Conservation (phyloP, 2,113 vertebrate genomes). For the Upupa epops region DNA sequence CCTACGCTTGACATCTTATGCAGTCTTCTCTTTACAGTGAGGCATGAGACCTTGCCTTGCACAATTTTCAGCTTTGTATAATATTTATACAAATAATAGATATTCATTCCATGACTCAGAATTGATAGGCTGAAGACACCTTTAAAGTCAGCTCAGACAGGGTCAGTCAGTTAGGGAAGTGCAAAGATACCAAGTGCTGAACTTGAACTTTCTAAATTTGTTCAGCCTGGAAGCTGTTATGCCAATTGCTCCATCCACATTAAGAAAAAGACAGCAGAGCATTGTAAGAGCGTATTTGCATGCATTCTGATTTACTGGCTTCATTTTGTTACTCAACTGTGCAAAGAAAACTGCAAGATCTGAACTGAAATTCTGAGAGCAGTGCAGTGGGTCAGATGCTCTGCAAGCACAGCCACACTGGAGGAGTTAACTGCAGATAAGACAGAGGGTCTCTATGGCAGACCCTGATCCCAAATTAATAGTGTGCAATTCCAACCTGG, state of each 20-base stretch:
- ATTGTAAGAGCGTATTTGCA: background rate
- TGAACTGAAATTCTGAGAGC: background rate
- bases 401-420: accelerated
- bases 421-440: background rate
- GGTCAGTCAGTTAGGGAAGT: background rate
- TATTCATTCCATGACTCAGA: background rate
- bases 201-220: background rate
- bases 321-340: background rate
- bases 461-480: background rate
- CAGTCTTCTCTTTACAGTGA: background rate
- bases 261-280: background rate
- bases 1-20: background rate
- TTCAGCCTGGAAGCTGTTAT: background rate
- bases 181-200: background rate
- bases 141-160: background rate
- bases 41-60: background rate
- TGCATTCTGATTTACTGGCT: background rate
- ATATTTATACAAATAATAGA: background rate
- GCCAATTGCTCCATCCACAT: background rate
- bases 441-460: background rate
- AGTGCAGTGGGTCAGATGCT: background rate
- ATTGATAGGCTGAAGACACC: background rate
- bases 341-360: background rate
- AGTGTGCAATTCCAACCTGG: background rate
- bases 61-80: background rate